Percentiles rank a stretch among this genome's conserved stretches.
Conservation (phyloP, 2,888 invertebrate species). For the Oxyteleia sp. region DNA sequence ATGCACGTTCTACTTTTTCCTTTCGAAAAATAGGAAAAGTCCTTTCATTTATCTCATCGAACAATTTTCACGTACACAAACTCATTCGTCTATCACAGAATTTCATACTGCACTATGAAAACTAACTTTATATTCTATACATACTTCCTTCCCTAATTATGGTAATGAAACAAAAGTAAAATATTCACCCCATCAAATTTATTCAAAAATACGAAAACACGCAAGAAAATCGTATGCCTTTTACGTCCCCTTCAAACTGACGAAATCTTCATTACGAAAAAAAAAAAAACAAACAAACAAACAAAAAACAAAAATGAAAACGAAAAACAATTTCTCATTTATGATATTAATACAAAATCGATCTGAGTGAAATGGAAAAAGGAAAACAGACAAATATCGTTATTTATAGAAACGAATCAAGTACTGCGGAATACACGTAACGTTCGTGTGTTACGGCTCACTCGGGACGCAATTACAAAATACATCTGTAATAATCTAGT, state of each 20-base stretch:
- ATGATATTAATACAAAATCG: not conserved
- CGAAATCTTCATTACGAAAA: too few species aligned
- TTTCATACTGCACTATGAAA: not conserved
- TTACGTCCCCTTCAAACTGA: too few species aligned
- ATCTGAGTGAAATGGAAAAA: not conserved
- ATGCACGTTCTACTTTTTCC: too few species aligned
- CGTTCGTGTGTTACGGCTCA: slow-evolving; percentile 29
- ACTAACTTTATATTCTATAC: slow-evolving; percentile 1
- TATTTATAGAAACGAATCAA: slow-evolving; percentile 35
- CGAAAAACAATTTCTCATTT: too few species aligned
- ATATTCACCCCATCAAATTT: not conserved
- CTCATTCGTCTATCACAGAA: not conserved
- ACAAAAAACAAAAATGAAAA: too few species aligned
- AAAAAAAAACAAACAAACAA: too few species aligned
- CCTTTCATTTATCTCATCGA: slow-evolving; percentile 45
- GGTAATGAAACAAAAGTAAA: not conserved
- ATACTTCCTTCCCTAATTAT: slow-evolving; percentile 7
- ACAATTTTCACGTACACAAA: slow-evolving; percentile 75
- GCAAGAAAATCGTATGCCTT: not conserved
- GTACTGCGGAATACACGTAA: slow-evolving; percentile 9
- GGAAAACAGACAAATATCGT: not conserved
- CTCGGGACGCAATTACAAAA: slow-evolving; percentile 43
- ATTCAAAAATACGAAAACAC: not conserved
- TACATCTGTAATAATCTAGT: slow-evolving; percentile 42
- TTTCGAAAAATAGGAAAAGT: slow-evolving; percentile 74